Conservation (phyloP, 1,140 invertebrate genomes). For the Augochlora pura region DNA sequence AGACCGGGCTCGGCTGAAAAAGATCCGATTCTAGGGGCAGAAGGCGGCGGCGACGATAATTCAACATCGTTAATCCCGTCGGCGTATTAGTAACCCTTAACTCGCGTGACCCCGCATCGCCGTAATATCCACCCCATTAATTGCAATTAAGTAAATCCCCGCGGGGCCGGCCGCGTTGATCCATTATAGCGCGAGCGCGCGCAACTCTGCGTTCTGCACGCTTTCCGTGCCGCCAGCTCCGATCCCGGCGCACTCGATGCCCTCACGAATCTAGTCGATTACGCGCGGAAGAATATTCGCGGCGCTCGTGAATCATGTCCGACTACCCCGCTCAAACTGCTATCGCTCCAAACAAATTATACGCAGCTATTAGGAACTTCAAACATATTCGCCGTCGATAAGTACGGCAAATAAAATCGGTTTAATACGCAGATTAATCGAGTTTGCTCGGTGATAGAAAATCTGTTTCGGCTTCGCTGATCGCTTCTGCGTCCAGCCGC, state of each 20-base stretch:
- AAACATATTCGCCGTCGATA: neutral
- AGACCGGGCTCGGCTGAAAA: constrained; percentile 38
- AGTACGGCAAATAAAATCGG: constrained; percentile 11
- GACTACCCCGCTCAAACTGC: neutral
- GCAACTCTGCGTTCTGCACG: constrained; percentile 47
- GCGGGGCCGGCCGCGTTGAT: constrained; percentile 62
- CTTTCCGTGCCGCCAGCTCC: constrained; percentile 13
- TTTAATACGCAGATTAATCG: constrained; percentile 35
- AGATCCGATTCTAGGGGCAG: constrained; percentile 52
- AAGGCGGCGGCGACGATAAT: constrained; percentile 68
- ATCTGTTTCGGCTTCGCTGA: constrained; percentile 9
- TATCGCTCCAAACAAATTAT: neutral
- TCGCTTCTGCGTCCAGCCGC: neutral
- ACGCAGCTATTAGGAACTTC: constrained; percentile 7
- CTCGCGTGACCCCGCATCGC: constrained; percentile 69
- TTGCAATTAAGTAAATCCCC: constrained; percentile 79
- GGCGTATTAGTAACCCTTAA: constrained; percentile 78
- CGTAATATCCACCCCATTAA: constrained; percentile 79
- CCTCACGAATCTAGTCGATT: constrained; percentile 3
- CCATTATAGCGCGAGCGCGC: constrained; percentile 66
- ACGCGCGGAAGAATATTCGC: neutral
- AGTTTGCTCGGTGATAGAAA: constrained; percentile 4
- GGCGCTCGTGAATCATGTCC: neutral
- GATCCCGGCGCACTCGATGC: neutral
- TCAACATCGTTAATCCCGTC: constrained; percentile 78